Evolutionary conservation across 2,797 vertebrate genomes (phyloP).

Genomic region (Dermochelys coriacea): DNA sequence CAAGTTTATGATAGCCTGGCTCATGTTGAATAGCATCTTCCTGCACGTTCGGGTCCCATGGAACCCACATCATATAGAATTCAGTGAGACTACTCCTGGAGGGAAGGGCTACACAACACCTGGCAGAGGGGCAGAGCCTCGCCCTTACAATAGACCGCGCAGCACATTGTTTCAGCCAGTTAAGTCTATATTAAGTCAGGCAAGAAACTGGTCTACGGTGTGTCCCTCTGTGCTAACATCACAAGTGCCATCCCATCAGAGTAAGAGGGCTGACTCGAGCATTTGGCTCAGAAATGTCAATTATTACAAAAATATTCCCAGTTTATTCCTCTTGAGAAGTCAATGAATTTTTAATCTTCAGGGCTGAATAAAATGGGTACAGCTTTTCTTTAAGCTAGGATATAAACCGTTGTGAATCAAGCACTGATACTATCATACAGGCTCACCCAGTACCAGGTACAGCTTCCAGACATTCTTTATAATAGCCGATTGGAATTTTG

Average conservation of each 20-base stretch:
- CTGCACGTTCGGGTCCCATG: fast-evolving
- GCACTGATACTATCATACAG: not conserved
- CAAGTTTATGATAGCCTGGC: not conserved
- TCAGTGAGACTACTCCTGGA: not conserved
- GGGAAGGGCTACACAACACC: not conserved
- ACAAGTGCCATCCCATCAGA: too few species aligned
- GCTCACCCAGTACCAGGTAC: not conserved
- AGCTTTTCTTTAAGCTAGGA: not conserved
- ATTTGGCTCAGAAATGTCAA: too few species aligned
- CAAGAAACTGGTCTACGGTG: not conserved
- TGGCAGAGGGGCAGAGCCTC: fast-evolving
- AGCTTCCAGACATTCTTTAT: not conserved
- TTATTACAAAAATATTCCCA: too few species aligned
- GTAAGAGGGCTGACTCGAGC: too few species aligned
- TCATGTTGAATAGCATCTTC: not conserved
- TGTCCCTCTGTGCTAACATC: too few species aligned
- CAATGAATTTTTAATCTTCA: too few species aligned
- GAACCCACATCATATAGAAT: not conserved
- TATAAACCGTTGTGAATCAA: not conserved
- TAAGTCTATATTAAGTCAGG: not conserved
- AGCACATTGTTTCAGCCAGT: not conserved
- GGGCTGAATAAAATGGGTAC: not conserved
- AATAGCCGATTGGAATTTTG: not conserved
- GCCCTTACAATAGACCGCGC: not conserved
- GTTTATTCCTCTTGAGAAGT: too few species aligned